Conservation (phyloP, 2,888 invertebrate genomes). For the Gortyna flavago region DNA sequence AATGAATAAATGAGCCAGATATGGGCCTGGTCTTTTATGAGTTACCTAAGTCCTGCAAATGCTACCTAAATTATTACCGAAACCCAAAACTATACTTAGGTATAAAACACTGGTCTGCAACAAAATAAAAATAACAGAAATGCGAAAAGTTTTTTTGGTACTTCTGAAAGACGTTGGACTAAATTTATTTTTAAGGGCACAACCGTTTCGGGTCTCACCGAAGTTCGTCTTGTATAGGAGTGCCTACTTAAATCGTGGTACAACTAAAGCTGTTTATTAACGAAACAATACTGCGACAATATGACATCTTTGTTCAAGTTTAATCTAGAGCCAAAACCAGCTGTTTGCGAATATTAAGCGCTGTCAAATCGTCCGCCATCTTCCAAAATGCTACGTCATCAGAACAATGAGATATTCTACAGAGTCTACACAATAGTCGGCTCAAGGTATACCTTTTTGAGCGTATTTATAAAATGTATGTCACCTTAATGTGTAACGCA, state of each 20-base stretch:
- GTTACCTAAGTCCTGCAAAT: neutral
- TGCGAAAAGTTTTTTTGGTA: constrained; percentile 44
- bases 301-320: constrained; percentile 46
- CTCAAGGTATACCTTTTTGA: too few species aligned
- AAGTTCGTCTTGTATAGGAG: constrained; percentile 30
- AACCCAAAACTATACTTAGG: constrained; percentile 17
- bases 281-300: constrained; percentile 26
- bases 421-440: constrained; percentile 5
- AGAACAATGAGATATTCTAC: constrained; percentile 33
- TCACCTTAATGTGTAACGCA: neutral
- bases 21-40: neutral
- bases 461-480: neutral
- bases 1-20: neutral
- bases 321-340: constrained; percentile 64
- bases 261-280: constrained; percentile 17
- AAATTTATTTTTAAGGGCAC: constrained; percentile 38
- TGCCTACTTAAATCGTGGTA: constrained; percentile 10
- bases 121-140: constrained; percentile 37
- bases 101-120: constrained; percentile 4
- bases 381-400: constrained; percentile 36
- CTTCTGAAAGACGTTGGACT: constrained; percentile 33
- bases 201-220: constrained; percentile 3
- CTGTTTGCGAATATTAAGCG: constrained; percentile 63
- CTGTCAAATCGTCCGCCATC: constrained; percentile 59
- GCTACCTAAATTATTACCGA: constrained; percentile 1